Evolutionary conservation across 2,113 vertebrate genomes (phyloP), one percentile per base, ranked within the genome.

Genomic region (Odontesthes bonariensis): DNA sequence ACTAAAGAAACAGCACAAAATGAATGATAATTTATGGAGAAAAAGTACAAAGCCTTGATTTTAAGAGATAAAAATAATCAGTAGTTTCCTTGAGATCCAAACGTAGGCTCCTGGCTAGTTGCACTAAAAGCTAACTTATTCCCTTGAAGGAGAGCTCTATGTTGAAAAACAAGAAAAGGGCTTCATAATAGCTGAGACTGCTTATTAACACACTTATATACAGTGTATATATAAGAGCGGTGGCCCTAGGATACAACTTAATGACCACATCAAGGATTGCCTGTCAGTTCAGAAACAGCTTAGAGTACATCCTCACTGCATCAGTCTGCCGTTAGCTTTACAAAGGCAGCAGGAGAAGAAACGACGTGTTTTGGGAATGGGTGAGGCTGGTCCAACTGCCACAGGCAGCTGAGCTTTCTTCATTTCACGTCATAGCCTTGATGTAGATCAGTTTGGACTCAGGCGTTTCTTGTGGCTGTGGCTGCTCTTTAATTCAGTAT

Each of bases 401-500:
- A 56, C 12, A 23, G 40, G 42, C 68, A 52, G 58, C 23, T 42
- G 44, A 62, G 58, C 9, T 40, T 33, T 65, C 19, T 51, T 84
- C 60, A 58, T 75, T 72, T 69, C 63, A 64, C 56, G 66, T 79
- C 17, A 42, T 10, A 47, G 78, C 23, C 49, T 61, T 68, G 79
- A 88, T 63, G 75, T 72, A 56, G 84, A 86, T 86, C 69, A 84
- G 72, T 86, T 84, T 63, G 73, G 72, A 81, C 73, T 73, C 75
- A 58, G 69, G 63, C 64, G 54, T 86, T 83, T 87, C 59, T 86
- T 61, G 49, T 3, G 53, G 76, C 81, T 31, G 58, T 4, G 58
- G 66, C 53, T 90, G 79, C 82, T 86, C 76, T 90, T 88, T 89
- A 83, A 91, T 88, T 88, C 79, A 76, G 65, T 60, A 81, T 74